Base-by-base conservation (phyloP, 2,797 vertebrate genomes). In the Cuculus canorus region DNA sequence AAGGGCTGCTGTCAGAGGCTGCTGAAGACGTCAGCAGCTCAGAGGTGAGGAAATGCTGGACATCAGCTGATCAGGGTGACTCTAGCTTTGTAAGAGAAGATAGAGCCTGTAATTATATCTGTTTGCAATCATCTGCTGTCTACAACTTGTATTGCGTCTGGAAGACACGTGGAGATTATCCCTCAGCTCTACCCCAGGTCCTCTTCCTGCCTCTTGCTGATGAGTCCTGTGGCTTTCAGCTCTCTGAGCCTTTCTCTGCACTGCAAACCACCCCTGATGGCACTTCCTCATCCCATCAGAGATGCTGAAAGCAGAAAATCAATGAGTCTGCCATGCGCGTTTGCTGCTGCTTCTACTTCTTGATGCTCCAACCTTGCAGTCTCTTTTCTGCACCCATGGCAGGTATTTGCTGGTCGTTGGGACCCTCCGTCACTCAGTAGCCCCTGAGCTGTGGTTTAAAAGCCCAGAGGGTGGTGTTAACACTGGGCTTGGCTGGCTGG, bases 301-400 rank as follows among this genome's bases (percentile, higher is more conserved):
- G 61, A 35, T 22, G 70, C 75, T 45, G 82, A 56, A 63, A 73
- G 35, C 17, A 41, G 69, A 43, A 71, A 85, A 85, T 35, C 7
- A 0, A 24, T 13, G 25, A 11, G 3, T 11, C 45, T 24, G 43
- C 41, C 13, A 0, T 2, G 11, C 32, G 8, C 10, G 50, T 35
- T 11, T 0, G 15, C 24, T 41, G 21, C 66, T 50, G 4, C 52
- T 41, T 25, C 30, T 39, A 1, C 10, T 21, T 11, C 79, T 28
- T 7, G 3, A 4, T 7, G 61, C 39, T 71, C 72, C 25, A 48
- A 33, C 19, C 54, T 27, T 2, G 0, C 7, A 1, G 37, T 16
- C 47, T 64, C 23, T 45, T 18, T 73, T 48, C 76, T 3, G 53
- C 50, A 9, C 10, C 52, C 11, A 2, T 4, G 3, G 35, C 27